A percentile compares a stretch with the other conserved stretches of the same genome.
Conservation (phyloP, 1,140 invertebrate species). For the Drosophila pandora region DNA sequence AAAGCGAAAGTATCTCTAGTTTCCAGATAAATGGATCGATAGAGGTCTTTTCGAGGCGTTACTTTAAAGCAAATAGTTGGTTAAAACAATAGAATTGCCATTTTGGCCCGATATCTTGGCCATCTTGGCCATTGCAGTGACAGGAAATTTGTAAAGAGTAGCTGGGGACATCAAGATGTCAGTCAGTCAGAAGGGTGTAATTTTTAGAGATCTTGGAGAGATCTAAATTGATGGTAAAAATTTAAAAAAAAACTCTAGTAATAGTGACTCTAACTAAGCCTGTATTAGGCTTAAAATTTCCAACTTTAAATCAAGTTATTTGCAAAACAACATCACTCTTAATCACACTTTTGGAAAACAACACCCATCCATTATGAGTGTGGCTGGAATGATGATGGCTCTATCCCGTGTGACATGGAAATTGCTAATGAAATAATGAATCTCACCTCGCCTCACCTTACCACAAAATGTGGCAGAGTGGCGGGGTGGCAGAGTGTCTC, state of each 20-base stretch:
- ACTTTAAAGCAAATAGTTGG: not conserved
- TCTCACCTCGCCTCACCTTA: slow-evolving; percentile 33
- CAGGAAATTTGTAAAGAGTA: slow-evolving; percentile 1
- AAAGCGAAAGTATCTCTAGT: not conserved
- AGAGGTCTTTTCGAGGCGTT: not conserved
- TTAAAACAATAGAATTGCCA: slow-evolving; percentile 4
- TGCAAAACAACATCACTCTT: not conserved
- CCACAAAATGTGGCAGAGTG: not conserved
- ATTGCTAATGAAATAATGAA: slow-evolving; percentile 19
- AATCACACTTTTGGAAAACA: slow-evolving; percentile 13
- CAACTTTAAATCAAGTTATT: slow-evolving; percentile 5
- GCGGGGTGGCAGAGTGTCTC: not conserved
- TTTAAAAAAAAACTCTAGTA: not conserved
- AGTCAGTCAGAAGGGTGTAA: not conserved
- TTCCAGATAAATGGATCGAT: slow-evolving; percentile 4
- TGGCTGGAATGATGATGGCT: slow-evolving; percentile 24
- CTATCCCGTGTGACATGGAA: slow-evolving; percentile 24
- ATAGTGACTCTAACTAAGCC: not conserved
- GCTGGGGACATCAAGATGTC: not conserved
- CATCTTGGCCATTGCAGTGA: not conserved
- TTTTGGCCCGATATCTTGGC: not conserved
- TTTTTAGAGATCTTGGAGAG: not conserved
- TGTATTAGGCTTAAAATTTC: not conserved
- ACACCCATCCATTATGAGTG: slow-evolving; percentile 4
- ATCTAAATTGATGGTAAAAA: not conserved